Evolutionary conservation across 2,797 vertebrate species (phyloP).

Genomic region (Lithobates pipiens): DNA sequence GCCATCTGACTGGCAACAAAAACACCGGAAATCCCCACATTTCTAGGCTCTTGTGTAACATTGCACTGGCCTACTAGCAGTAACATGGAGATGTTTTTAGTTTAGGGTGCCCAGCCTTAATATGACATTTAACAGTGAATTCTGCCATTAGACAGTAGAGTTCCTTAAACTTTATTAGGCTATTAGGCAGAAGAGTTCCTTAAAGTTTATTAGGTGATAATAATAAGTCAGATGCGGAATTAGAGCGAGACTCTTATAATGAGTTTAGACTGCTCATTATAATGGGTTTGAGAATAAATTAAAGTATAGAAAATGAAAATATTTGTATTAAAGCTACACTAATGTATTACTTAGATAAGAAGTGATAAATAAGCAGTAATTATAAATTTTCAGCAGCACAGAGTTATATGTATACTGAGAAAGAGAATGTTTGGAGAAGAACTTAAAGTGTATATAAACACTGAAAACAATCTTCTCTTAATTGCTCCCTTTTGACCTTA

Average conservation of each 20-base stretch:
- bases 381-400: background rate
- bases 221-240: constrained; percentile 18
- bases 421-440: background rate
- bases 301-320: constrained; percentile 23
- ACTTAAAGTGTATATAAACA: no score
- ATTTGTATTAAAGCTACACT: background rate
- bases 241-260: constrained; percentile 30
- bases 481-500: no score
- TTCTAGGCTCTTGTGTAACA: background rate
- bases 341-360: background rate
- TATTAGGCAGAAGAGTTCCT: constrained; percentile 29
- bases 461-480: no score
- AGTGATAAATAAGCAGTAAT: constrained; percentile 21
- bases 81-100: constrained; percentile 21
- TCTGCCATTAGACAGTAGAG: constrained; percentile 30
- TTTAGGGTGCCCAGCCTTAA: constrained; percentile 12
- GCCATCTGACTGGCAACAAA: background rate
- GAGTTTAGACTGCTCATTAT: constrained; percentile 24
- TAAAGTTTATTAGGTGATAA: constrained; percentile 49
- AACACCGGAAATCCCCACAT: constrained; percentile 12
- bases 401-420: background rate
- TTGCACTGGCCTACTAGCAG: background rate
- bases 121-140: constrained; percentile 37
- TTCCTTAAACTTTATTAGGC: constrained; percentile 44
- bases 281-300: background rate